These are phyloP conservation scores for Dryas iulia DNA, from an alignment of 1,140 invertebrate species.

Conservation along the genomic window DNA sequence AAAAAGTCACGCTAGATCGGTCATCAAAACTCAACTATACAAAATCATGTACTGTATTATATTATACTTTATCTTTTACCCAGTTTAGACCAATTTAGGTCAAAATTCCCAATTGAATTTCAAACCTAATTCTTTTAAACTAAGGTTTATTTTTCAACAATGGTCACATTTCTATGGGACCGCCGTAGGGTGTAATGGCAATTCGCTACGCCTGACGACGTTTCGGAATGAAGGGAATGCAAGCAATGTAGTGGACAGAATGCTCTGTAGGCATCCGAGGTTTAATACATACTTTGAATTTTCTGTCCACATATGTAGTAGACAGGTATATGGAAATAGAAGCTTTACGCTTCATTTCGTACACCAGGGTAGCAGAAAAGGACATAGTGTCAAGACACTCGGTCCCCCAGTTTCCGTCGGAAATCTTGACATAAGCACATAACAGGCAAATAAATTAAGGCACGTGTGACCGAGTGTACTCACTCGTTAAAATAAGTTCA, in stretches of 20 bases:
- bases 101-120: not conserved
- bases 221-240: constrained; percentile 12
- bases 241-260: constrained; percentile 12
- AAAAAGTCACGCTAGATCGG: not conserved
- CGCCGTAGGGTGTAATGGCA: constrained; percentile 6
- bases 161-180: not conserved
- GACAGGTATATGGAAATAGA: not conserved
- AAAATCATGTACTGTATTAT: not conserved
- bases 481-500: too few relatives aligned
- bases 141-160: not conserved
- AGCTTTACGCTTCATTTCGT: too few relatives aligned
- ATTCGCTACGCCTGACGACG: constrained; percentile 4
- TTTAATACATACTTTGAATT: not conserved
- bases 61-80: not conserved
- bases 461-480: too few relatives aligned
- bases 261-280: not conserved
- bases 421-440: too few relatives aligned
- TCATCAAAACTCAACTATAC: not conserved
- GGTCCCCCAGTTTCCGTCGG: too few relatives aligned
- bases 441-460: too few relatives aligned
- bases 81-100: not conserved
- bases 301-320: not conserved
- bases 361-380: too few relatives aligned
- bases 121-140: not conserved
- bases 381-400: too few relatives aligned